Conservation (phyloP, 2,113 vertebrate species). For the Saguinus midas region DNA sequence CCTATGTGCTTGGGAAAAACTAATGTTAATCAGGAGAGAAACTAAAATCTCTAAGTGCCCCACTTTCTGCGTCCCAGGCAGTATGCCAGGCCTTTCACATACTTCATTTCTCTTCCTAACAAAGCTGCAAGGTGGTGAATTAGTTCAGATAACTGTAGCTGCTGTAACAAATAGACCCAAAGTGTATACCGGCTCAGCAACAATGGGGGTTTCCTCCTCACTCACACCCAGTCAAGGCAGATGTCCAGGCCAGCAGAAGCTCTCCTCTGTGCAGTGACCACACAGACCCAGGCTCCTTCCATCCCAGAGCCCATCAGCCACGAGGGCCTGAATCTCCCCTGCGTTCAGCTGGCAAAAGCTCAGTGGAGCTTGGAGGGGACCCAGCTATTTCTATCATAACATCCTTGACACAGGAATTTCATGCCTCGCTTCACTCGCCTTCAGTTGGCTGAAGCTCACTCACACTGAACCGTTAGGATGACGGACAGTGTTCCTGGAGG, state of each 20-base stretch:
- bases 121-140: background rate
- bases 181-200: rapidly evolving
- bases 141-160: background rate
- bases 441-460: background rate
- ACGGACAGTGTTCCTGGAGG: too few relatives aligned
- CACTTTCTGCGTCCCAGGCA: background rate
- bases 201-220: background rate
- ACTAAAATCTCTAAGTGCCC: background rate
- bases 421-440: too few relatives aligned
- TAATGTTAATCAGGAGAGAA: background rate
- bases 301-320: background rate
- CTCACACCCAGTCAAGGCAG: too few relatives aligned
- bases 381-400: too few relatives aligned
- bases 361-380: background rate
- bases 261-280: background rate
- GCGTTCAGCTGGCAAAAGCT: background rate
- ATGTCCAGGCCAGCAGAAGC: too few relatives aligned
- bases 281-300: background rate
- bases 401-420: background rate
- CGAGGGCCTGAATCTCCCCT: rapidly evolving
- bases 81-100: background rate
- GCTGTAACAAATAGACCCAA: background rate
- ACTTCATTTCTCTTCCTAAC: background rate
- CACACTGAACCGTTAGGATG: rapidly evolving
- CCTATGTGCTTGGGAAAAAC: background rate